phyloP scores from a whole-genome alignment of 2,888 invertebrate genomes.

The Caenorhabditis wallacei region DNA sequence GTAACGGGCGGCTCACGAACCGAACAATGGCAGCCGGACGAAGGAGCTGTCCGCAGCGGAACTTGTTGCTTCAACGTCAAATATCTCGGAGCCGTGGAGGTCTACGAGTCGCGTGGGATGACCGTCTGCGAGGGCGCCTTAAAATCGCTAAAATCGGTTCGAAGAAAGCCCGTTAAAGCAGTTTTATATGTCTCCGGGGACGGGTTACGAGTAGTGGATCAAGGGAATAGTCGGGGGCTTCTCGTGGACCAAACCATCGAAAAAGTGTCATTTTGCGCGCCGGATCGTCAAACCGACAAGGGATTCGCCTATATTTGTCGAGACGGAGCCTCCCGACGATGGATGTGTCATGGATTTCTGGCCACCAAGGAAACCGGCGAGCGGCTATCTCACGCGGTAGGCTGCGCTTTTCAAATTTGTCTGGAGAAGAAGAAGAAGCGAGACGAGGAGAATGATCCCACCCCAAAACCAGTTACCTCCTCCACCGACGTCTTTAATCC shows the following conservation, averaged over 20 bases:
- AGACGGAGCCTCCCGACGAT: conserved; percentile 97
- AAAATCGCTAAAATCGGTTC: conserved; percentile 94
- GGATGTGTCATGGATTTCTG: conserved; percentile 99
- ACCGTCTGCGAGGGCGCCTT: conserved; percentile 99
- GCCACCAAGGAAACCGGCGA: conserved; percentile 95
- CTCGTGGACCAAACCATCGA: conserved; percentile 99
- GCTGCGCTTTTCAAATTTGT: conserved; percentile 98
- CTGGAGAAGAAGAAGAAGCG: conserved; percentile 90
- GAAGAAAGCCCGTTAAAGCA: conserved; percentile 90
- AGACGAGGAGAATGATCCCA: conserved; percentile 67
- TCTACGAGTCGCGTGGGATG: conserved; percentile 99
- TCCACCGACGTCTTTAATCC: conserved; percentile 62
- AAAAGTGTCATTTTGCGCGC: conserved; percentile 99
- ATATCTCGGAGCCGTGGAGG: conserved; percentile 98
- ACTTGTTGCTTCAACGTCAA: conserved; percentile 98
- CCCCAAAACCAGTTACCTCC: background rate
- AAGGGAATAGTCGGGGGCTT: conserved; percentile 95
- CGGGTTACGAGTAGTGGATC: conserved; percentile 97
- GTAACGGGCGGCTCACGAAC: conserved; percentile 54
- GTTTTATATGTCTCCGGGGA: conserved; percentile 87
- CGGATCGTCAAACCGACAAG: conserved; percentile 96
- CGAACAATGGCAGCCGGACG: conserved; percentile 87
- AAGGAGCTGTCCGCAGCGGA: conserved; percentile 94
- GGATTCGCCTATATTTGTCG: conserved; percentile 99
- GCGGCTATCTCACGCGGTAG: conserved; percentile 97